Evolutionary conservation across 2,888 invertebrate species (phyloP), one percentile per base, ranked within the genome.

Genomic region (Odontomyia ornata): DNA sequence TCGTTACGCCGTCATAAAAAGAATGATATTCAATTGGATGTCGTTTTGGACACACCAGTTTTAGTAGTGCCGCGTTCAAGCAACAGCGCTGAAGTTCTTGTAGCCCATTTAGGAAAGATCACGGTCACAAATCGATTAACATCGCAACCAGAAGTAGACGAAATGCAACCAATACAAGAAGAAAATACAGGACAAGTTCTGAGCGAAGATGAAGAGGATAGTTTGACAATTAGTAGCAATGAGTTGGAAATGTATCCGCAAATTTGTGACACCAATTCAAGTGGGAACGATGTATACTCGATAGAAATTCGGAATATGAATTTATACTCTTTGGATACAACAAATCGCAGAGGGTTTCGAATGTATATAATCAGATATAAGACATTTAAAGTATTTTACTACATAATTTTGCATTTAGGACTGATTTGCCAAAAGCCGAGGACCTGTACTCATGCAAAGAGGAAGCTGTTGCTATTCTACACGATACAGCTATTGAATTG

Each of bases 61-160:
- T 90, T 98, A 80, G 93, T 98, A 77, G 87, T 98, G 75, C 97
- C 98, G 0, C 89, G 95, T 79, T 90, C 91, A 11, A 90, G 92
- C 36, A 89, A 89, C 81, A 96, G 95, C 85, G 83, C 91, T 13
- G 92, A 96, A 84, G 96, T 97, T 75, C 90, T 97, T 81, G 95
- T 98, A 56, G 96, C 95, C 18, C 97, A 97, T 89, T 90, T 98
- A 80, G 98, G 98, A 52, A 93, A 95, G 84, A 97, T 97, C 85
- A 91, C 92, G 28, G 88, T 91, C 77, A 83, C 80, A 56, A 64
- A 77, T 73, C 47, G 65, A 0, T 4, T 23, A 2, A 27, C 36
- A 15, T 7, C 18, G n/a, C 43, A 75, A 46, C 9, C 18, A 3
- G 76, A 76, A 13, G 65, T 77, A 18, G 79, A 77, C 13, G 78